phyloP scores from a whole-genome alignment of 1,140 invertebrate genomes.

The Drosophila nigrodunni region DNA sequence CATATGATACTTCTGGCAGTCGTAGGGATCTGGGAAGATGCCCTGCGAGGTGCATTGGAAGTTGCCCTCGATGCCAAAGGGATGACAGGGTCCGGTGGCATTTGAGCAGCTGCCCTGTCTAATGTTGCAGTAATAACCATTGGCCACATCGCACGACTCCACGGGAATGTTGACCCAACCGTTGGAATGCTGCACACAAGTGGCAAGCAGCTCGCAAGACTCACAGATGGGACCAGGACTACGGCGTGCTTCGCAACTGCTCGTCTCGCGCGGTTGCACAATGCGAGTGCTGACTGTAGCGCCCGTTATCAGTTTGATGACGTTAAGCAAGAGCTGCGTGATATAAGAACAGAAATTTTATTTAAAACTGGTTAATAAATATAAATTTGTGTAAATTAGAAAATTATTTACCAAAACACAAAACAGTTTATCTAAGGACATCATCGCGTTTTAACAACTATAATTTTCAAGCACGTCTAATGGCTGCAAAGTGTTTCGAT shows the following conservation, averaged over 20 bases:
- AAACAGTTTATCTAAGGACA: constrained; percentile 49
- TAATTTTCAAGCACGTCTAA: constrained; percentile 38
- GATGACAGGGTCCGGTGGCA: constrained; percentile 79
- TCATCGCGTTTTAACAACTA: constrained; percentile 21
- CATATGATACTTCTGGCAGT: constrained; percentile 84
- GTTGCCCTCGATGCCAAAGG: constrained; percentile 76
- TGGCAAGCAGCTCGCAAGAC: constrained; percentile 77
- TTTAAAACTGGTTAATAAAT: no score
- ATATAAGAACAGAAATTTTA: not conserved
- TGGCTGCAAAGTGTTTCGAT: constrained; percentile 41
- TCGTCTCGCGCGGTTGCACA: constrained; percentile 71
- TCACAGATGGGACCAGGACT: constrained; percentile 78
- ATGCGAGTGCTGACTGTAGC: constrained; percentile 55
- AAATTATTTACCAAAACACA: constrained; percentile 42
- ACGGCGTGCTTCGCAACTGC: constrained; percentile 68
- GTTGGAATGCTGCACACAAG: constrained; percentile 76
- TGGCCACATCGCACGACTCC: constrained; percentile 74
- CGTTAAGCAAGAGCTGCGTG: constrained; percentile 48
- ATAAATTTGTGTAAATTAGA: no score
- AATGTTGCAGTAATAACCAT: constrained; percentile 80
- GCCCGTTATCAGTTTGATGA: constrained; percentile 17
- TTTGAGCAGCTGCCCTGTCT: constrained; percentile 71
- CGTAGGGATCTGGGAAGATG: constrained; percentile 84
- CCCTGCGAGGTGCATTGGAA: constrained; percentile 83
- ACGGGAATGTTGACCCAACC: constrained; percentile 82